Evolutionary conservation across 2,888 invertebrate genomes (phyloP), one percentile per base, ranked within the genome.

Genomic region (Axea sp.): DNA sequence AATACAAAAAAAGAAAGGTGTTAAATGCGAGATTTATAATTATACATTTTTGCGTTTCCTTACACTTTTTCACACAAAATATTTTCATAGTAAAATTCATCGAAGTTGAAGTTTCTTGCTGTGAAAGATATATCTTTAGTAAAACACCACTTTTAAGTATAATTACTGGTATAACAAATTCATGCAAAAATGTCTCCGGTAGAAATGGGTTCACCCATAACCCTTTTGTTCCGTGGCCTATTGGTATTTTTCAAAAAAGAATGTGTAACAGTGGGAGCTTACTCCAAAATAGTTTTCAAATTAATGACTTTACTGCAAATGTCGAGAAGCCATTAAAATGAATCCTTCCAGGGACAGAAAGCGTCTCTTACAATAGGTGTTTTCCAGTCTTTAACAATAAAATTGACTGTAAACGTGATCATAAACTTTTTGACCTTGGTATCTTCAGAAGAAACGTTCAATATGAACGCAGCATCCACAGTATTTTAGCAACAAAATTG

Each of bases 371-470:
- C 55, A 62, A 69, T 51, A 9, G 37, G 37, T 19, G 47, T 69
- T 62, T 62, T 47, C 55, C 26, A 55, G 53, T 26, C 39, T 62
- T 69, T 60, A 55, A 53, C 11, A 55, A 69, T 69, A 62, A 69
- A 69, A 55, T 69, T 43, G 24, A 12, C 35, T 45, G 28, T 55
- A 47, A 69, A 53, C 17, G 55, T 33, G 53, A 69, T 62, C 69
- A 26, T 69, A 62, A 69, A 69, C 62, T 60, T 47, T 55, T 69
- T 30, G 55, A 47, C 69, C 62, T 62, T 53, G 37, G 53, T 35
- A 31, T 15, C 15, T 45, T 17, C 4, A 14, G 24, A 1, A 3
- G n/a, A 5, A 28, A 28, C 9, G 15, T 15, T 17, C 28, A 5
- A 2, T 2, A 2, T 1, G 14, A 19, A 11, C 4, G 28, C 26